These are phyloP conservation scores for Hypothenemus hampei DNA, from an alignment of 1,140 invertebrate genomes.

Conservation along the genomic window DNA sequence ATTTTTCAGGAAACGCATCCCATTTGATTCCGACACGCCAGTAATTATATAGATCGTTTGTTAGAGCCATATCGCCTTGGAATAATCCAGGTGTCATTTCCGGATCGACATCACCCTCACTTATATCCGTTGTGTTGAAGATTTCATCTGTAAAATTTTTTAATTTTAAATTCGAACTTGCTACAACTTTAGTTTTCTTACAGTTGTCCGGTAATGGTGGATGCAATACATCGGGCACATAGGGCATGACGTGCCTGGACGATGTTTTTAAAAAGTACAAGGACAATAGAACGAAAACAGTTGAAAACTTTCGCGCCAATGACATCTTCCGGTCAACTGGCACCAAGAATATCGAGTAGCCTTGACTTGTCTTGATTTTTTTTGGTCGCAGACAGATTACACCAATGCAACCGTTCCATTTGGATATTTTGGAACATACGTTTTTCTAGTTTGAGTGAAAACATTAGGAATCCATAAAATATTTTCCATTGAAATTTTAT, in stretches of 20 bases:
- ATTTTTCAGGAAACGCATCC: slow-evolving; percentile 61
- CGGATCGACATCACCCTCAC: slow-evolving; percentile 51
- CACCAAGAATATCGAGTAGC: not conserved
- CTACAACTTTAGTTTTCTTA: slow-evolving; percentile 25
- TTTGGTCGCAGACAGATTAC: not conserved
- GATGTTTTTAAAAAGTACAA: not conserved
- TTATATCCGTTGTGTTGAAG: slow-evolving; percentile 21
- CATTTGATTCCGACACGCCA: slow-evolving; percentile 58
- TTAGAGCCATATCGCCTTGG: slow-evolving; percentile 64
- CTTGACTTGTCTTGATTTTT: slow-evolving; percentile 11
- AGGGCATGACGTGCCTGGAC: slow-evolving; percentile 38
- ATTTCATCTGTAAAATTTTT: slow-evolving; percentile 14
- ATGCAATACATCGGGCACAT: slow-evolving; percentile 45
- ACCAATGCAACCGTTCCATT: not conserved
- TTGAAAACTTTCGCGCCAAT: not conserved
- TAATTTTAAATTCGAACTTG: not conserved
- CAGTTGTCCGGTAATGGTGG: slow-evolving; percentile 46
- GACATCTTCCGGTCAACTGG: slow-evolving; percentile 12
- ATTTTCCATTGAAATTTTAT: not conserved
- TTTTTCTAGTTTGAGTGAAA: not conserved
- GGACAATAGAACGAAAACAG: not conserved
- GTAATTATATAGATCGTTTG: slow-evolving; percentile 48
- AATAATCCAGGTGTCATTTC: slow-evolving; percentile 62
- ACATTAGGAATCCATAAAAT: not conserved
- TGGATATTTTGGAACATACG: not conserved